Evolutionary conservation across 2,113 vertebrate genomes (phyloP).

Genomic region (Rattus rattus): DNA sequence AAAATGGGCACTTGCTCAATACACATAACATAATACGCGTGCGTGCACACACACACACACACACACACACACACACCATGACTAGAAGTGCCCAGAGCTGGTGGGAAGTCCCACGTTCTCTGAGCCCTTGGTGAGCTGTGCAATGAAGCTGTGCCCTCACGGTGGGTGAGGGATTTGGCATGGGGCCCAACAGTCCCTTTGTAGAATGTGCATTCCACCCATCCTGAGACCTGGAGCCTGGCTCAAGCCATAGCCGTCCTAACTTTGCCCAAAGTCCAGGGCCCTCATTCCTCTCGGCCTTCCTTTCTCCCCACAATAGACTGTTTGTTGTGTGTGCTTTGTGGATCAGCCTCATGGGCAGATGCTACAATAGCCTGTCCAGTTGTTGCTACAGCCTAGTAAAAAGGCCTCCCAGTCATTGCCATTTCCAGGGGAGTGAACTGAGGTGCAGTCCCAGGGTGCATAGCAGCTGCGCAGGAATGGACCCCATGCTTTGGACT

Average conservation of each 20-base stretch:
- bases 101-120: not conserved
- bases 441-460: not conserved
- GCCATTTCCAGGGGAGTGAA: not conserved
- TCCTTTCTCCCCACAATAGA: not conserved
- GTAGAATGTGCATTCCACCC: accelerated
- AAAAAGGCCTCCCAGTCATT: not conserved
- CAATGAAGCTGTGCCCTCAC: accelerated
- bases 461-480: not conserved
- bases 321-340: accelerated
- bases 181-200: accelerated
- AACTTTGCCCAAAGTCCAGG: not conserved
- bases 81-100: not conserved
- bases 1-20: not conserved
- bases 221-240: no score
- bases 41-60: no score
- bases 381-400: no score
- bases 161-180: accelerated
- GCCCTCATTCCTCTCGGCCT: not conserved
- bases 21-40: not conserved
- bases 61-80: not conserved
- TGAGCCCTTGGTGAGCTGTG: not conserved
- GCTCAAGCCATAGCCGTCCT: not conserved
- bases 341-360: no score
- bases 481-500: accelerated
- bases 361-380: not conserved